These are phyloP conservation scores for Willisornis vidua DNA, from an alignment of 2,113 vertebrate species.

Conservation along the genomic window DNA sequence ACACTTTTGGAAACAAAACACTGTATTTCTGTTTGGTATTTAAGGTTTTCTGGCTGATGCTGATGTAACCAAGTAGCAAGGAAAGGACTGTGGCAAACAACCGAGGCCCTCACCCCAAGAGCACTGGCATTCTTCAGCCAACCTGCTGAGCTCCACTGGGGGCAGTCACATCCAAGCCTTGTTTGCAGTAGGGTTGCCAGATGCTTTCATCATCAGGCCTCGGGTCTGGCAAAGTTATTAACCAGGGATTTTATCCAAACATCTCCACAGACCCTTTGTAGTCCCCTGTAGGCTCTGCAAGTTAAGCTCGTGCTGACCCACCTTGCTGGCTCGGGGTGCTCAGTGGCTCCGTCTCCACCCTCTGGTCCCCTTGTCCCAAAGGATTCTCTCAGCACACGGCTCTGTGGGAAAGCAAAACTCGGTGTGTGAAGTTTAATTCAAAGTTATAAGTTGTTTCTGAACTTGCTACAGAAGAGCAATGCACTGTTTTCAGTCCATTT, in stretches of 20 bases:
- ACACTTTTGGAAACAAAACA: background rate
- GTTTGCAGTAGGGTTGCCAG: background rate
- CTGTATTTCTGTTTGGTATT: background rate
- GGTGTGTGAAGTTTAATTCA: background rate
- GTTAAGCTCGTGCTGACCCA: fast-evolving
- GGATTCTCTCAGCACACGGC: fast-evolving
- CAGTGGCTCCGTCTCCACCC: fast-evolving
- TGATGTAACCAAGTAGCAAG: background rate
- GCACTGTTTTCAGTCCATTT: background rate
- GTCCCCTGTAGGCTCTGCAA: background rate
- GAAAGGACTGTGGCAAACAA: background rate
- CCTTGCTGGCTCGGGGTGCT: background rate
- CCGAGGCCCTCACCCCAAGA: background rate
- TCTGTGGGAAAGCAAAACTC: background rate
- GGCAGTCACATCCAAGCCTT: background rate
- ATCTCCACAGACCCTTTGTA: background rate
- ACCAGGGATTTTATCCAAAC: background rate
- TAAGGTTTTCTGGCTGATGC: background rate
- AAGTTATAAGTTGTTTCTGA: background rate
- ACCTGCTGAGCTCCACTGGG: background rate
- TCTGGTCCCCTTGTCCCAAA: background rate
- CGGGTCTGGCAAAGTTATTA: background rate
- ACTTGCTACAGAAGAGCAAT: background rate
- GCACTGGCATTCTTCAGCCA: background rate
- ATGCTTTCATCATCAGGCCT: background rate